Base-by-base conservation (phyloP, 1,140 invertebrate species). In the Wasmannia auropunctata region DNA sequence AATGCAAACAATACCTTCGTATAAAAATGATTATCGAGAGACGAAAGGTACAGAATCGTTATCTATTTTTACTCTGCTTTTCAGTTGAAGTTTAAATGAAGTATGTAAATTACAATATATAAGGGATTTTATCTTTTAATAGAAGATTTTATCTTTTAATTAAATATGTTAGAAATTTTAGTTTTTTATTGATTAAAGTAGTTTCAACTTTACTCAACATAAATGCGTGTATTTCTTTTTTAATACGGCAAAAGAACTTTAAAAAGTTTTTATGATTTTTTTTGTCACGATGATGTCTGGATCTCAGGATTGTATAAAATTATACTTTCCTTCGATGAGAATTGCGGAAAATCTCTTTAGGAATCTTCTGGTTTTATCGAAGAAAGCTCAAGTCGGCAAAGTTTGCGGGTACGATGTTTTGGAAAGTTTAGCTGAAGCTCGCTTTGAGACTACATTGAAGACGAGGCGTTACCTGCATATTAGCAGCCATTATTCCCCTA, bases 401-500 rank as follows among this genome's bases (percentile, higher is more conserved):
- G 40, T 69, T 80, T 19, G 31, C 34, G 34, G 0, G 22, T 69
- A 14, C 22, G n/a, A n/a, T n/a, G 25, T 69, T 40, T 37, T 28
- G 2, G 14, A 37, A 80, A 80, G 76, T 69, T 80, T 40, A 40
- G 10, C 16, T 37, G 34, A 58, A 40, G 22, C 77, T 69, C n/a
- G 63, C 51, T 69, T 31, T 34, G 77, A 67, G 62, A 54, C 16
- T 56, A n/a, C 31, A 51, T 67, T 62, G 62, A 80, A 56, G 34
- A 54, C 77, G 54, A 34, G 60, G n/a, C 62, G 62, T 69, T 80
- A 54, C n/a, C 62, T 40, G 51, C 34, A 40, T 40, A 37, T 69
- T 67, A 67, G 28, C 60, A 16, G 28, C 60, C 62, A 69, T 80
- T 69, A 80, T 80, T 69, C 22, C 46, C 11, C 62, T 34, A 34